Evolutionary conservation across 1,140 invertebrate species (phyloP).

Genomic region (Formica exsecta): DNA sequence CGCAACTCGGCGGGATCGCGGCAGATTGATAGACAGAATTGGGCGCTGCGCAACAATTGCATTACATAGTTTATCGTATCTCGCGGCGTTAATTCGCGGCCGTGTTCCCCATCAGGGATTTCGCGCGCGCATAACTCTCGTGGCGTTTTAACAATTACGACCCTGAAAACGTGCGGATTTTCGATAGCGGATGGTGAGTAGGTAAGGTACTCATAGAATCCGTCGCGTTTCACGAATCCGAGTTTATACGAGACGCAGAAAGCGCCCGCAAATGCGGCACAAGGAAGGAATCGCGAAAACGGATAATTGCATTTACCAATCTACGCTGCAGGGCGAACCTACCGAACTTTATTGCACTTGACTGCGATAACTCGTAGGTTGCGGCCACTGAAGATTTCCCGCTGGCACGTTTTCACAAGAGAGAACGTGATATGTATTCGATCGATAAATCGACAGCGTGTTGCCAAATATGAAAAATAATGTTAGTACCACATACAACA

Average conservation of each 20-base stretch:
- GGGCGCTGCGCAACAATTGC: constrained; percentile 23
- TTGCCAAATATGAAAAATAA: neutral
- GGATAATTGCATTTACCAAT: constrained; percentile 66
- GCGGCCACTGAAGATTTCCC: constrained; percentile 11
- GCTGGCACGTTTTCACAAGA: neutral
- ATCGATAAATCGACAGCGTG: constrained; percentile 29
- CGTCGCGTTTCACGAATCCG: neutral
- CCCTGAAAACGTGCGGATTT: constrained; percentile 8
- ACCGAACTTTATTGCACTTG: constrained; percentile 46
- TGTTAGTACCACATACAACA: neutral
- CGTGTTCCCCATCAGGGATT: constrained; percentile 23
- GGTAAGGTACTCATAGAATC: neutral
- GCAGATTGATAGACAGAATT: constrained; percentile 35
- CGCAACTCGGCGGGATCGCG: constrained; percentile 23
- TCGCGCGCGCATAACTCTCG: constrained; percentile 39
- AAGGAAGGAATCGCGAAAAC: constrained; percentile 19
- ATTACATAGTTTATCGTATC: constrained; percentile 44
- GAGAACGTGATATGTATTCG: constrained; percentile 10
- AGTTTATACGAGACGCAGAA: neutral
- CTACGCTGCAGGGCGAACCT: neutral
- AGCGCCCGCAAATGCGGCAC: neutral
- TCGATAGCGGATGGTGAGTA: constrained; percentile 15
- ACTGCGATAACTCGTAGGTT: neutral
- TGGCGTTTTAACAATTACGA: constrained; percentile 30
- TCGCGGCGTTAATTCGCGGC: constrained; percentile 38